phyloP scores from a whole-genome alignment of 2,113 vertebrate genomes.

The Pseudorasbora parva region DNA sequence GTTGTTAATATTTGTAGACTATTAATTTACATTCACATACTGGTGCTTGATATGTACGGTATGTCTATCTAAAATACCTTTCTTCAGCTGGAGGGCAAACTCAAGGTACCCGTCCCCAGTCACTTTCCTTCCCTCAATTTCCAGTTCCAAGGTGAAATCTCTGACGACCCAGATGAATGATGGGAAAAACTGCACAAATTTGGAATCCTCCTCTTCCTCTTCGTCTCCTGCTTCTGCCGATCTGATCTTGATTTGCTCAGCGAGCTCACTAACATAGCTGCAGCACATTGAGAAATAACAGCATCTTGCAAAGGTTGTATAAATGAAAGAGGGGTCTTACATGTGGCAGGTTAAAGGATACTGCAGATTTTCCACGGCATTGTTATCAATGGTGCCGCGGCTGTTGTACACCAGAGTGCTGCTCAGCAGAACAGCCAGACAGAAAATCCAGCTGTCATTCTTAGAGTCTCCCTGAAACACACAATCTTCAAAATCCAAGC shows the following conservation, averaged over 20 bases:
- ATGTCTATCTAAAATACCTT: conserved; percentile 38
- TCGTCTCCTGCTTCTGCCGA: conserved; percentile 22
- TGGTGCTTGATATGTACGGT: not conserved
- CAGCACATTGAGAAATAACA: conserved; percentile 32
- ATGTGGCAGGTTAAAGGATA: not conserved
- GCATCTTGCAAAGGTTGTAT: not conserved
- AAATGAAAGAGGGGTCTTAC: not conserved
- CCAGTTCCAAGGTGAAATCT: conserved; percentile 70
- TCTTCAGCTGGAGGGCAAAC: conserved; percentile 58
- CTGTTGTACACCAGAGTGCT: conserved; percentile 69
- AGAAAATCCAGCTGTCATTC: conserved; percentile 71
- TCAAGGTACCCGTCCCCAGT: conserved; percentile 61
- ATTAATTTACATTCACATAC: too few relatives aligned
- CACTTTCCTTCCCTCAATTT: conserved; percentile 34
- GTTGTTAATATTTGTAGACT: too few relatives aligned
- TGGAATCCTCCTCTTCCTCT: conserved; percentile 38
- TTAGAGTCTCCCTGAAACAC: conserved; percentile 59
- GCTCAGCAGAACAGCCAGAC: conserved; percentile 65
- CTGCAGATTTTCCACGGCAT: conserved; percentile 38
- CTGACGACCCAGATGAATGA: conserved; percentile 73
- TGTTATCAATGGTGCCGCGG: conserved; percentile 57
- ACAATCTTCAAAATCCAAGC: not conserved
- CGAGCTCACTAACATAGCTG: conserved; percentile 73
- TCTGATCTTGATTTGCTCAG: conserved; percentile 70
- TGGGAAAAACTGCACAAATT: conserved; percentile 74